A percentile compares a stretch with the other conserved stretches of the same genome.
Evolutionary conservation across 2,113 vertebrate genomes (phyloP).

Genomic region (Calidris pugnax): DNA sequence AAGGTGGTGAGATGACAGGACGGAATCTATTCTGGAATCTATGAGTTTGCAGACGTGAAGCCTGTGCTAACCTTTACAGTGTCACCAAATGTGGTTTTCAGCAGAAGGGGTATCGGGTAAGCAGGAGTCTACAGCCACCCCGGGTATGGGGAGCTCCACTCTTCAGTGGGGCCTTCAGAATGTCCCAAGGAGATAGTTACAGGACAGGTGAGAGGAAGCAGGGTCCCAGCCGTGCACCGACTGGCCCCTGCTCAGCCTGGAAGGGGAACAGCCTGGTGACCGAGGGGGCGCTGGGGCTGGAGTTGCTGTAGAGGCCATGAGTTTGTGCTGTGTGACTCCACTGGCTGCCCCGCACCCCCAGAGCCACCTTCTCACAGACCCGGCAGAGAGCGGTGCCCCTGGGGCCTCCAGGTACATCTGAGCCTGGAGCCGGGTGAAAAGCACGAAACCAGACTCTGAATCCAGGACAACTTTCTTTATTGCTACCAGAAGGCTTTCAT

Average conservation of each 20-base stretch:
- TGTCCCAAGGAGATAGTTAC: rapidly evolving
- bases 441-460: background rate
- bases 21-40: background rate
- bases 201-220: rapidly evolving
- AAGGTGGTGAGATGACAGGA: background rate
- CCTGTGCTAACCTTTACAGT: background rate
- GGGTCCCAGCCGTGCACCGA: background rate
- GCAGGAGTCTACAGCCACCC: background rate
- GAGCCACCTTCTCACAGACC: rapidly evolving
- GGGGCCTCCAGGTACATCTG: rapidly evolving
- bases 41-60: background rate
- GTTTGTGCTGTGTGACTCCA: background rate
- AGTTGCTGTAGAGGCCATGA: rapidly evolving
- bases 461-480: conserved; percentile 84
- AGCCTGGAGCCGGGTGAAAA: background rate
- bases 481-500: conserved; percentile 83
- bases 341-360: background rate
- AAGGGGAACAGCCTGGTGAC: background rate
- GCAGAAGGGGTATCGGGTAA: background rate
- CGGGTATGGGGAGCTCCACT: too few relatives aligned
- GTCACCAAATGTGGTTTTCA: rapidly evolving
- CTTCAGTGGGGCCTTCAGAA: rapidly evolving
- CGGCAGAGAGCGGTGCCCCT: background rate
- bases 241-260: background rate
- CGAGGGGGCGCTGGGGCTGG: background rate